phyloP scores from a whole-genome alignment of 2,888 invertebrate genomes.

The Acleris cristana region DNA sequence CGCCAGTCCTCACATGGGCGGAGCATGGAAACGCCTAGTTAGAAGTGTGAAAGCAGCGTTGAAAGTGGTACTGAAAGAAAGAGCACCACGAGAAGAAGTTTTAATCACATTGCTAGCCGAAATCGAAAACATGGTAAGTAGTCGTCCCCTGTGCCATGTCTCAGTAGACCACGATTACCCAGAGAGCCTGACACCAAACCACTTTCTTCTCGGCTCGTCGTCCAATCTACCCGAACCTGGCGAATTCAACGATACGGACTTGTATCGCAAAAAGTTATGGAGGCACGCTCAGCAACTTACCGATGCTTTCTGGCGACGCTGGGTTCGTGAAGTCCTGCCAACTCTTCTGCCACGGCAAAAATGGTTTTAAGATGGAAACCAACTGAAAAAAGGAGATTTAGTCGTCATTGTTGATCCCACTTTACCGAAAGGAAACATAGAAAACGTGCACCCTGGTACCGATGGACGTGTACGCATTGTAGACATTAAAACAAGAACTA shows the following conservation, averaged over 20 bases:
- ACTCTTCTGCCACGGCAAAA: neutral
- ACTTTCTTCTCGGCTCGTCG: neutral
- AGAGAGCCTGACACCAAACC: constrained; percentile 38
- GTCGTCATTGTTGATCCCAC: constrained; percentile 6
- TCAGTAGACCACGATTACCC: constrained; percentile 37
- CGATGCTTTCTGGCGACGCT: constrained; percentile 16
- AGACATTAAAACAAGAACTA: constrained; percentile 20
- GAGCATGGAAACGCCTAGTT: neutral
- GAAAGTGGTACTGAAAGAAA: neutral
- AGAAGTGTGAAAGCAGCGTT: neutral
- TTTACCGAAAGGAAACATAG: neutral
- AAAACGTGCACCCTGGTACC: neutral
- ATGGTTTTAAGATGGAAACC: neutral
- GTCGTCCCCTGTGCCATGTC: constrained; percentile 34
- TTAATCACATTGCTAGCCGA: neutral
- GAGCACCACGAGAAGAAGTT: neutral
- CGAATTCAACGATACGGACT: constrained; percentile 1
- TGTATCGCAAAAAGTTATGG: constrained; percentile 11
- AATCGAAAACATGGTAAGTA: neutral
- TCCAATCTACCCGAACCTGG: neutral
- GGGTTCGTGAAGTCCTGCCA: constrained; percentile 16
- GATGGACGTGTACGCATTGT: constrained; percentile 32
- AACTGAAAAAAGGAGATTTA: constrained; percentile 12
- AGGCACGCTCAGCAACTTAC: constrained; percentile 14
- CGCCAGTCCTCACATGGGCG: neutral